Conservation (phyloP, 2,797 vertebrate genomes). For the Silurus aristotelis region DNA sequence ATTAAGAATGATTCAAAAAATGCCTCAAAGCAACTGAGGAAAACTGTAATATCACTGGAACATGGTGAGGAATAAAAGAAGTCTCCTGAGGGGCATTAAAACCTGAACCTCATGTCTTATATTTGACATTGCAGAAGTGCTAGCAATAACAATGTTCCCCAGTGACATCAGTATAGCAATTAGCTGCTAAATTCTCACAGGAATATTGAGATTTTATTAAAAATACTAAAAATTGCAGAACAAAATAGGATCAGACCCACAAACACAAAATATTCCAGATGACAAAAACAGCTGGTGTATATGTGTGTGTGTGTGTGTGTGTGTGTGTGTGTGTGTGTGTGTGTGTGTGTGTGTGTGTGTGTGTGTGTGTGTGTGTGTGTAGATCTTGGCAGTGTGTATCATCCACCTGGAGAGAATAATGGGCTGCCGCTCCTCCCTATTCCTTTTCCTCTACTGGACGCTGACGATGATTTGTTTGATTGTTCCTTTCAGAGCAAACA, state of each 20-base stretch:
- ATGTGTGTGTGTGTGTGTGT: too few relatives aligned
- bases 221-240: too few relatives aligned
- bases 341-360: conserved; percentile 5
- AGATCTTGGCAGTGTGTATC: conserved; percentile 76
- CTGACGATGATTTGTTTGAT: conserved; percentile 73
- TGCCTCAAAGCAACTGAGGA: too few relatives aligned
- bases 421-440: conserved; percentile 76
- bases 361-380: background rate
- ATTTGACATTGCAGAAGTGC: background rate
- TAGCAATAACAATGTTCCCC: background rate
- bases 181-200: background rate
- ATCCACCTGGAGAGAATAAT: conserved; percentile 78
- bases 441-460: conserved; percentile 82
- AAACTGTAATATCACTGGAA: background rate
- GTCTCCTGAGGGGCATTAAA: background rate
- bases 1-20: too few relatives aligned
- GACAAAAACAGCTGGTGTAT: too few relatives aligned
- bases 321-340: background rate
- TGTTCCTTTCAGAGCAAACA: conserved; percentile 64
- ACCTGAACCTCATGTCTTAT: background rate
- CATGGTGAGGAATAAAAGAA: background rate
- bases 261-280: background rate
- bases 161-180: background rate
- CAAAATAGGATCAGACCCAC: background rate
- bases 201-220: background rate